Evolutionary conservation across 2,888 invertebrate genomes (phyloP).

Genomic region (Temnothorax rugatulus): DNA sequence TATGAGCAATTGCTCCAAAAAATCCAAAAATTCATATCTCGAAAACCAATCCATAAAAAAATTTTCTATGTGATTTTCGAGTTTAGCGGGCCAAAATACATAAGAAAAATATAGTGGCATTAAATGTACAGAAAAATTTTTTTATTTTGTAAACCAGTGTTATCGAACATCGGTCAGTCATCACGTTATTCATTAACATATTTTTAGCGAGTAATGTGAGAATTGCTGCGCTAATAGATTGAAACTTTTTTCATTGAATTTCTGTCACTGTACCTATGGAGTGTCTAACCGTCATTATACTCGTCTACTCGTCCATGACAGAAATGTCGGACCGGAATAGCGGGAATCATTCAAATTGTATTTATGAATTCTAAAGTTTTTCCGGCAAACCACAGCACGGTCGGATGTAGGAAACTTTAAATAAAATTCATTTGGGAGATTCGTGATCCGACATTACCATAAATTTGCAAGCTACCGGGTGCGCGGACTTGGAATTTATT

Average conservation of each 20-base stretch:
- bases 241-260: conserved; percentile 71
- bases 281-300: conserved; percentile 71
- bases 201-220: conserved; percentile 55
- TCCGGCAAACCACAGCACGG: conserved; percentile 73
- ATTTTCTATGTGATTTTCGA: too few species aligned
- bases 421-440: conserved; percentile 83
- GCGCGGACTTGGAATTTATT: conserved; percentile 79
- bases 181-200: conserved; percentile 60
- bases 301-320: conserved; percentile 64
- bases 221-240: conserved; percentile 35
- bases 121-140: too few species aligned
- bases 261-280: conserved; percentile 58
- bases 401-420: conserved; percentile 80
- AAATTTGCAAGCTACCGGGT: conserved; percentile 81
- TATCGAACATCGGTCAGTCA: neutral
- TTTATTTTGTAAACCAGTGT: too few species aligned
- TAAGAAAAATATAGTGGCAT: too few species aligned
- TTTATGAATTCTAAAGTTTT: conserved; percentile 82
- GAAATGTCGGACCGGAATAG: conserved; percentile 59
- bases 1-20: too few species aligned
- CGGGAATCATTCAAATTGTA: conserved; percentile 80
- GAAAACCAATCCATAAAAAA: too few species aligned
- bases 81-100: too few species aligned
- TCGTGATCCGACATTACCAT: conserved; percentile 82
- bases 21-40: too few species aligned